A percentile compares a stretch with the other conserved stretches of the same genome.
Evolutionary conservation across 2,888 invertebrate genomes (phyloP).

Genomic region (Drosophila kambysellisi): DNA sequence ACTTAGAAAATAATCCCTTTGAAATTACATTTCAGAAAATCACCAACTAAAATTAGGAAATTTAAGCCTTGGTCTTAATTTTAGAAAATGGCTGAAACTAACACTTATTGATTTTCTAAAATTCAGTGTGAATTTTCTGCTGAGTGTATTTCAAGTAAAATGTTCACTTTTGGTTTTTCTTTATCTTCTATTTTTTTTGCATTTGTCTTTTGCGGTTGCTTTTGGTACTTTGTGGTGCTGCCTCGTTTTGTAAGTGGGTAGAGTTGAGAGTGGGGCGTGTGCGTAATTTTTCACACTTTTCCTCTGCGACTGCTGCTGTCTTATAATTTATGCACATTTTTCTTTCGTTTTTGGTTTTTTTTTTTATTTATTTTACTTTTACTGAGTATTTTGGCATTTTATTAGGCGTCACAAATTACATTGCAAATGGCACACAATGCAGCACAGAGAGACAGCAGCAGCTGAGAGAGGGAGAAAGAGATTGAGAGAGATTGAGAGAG

Average conservation of each 20-base stretch:
- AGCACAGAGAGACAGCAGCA: slow-evolving; percentile 9
- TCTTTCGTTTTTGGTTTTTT: neutral
- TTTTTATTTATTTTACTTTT: slow-evolving; percentile 62
- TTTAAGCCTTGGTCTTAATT: no score
- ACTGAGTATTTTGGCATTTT: slow-evolving; percentile 63
- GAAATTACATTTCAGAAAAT: no score
- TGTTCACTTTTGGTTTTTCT: slow-evolving; percentile 20
- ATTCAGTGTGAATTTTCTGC: neutral
- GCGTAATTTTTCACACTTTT: slow-evolving; percentile 69
- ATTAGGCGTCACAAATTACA: slow-evolving; percentile 70
- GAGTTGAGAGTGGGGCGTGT: slow-evolving; percentile 50
- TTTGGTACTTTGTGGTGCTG: slow-evolving; percentile 40
- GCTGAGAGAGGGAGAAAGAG: neutral
- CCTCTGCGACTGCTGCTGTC: slow-evolving; percentile 37
- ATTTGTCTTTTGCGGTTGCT: slow-evolving; percentile 33
- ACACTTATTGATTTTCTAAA: neutral
- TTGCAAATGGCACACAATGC: slow-evolving; percentile 59
- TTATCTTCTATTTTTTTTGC: slow-evolving; percentile 2
- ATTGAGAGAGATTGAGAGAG: neutral
- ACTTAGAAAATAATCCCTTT: no score
- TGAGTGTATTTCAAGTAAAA: slow-evolving; percentile 25
- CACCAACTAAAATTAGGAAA: no score
- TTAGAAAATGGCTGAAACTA: no score
- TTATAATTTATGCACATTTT: slow-evolving; percentile 68
- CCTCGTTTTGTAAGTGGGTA: slow-evolving; percentile 3